Conservation (phyloP, 37 sponge, comb jelly and placozoan species). For the Cliona cf. orientalis region DNA sequence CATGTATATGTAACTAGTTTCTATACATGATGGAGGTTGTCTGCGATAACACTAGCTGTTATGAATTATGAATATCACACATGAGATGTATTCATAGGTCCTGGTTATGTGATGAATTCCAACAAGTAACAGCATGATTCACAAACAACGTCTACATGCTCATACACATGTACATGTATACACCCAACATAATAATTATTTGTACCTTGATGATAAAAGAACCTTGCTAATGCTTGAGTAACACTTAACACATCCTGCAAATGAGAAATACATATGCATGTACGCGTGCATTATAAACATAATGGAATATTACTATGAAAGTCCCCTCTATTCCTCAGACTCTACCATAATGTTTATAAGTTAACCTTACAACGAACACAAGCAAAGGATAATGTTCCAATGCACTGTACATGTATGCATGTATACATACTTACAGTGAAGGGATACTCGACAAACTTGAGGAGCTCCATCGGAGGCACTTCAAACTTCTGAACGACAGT, state of each 20-base stretch:
- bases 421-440: slow-evolving; percentile 51
- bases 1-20: too few relatives aligned
- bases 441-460: slow-evolving; percentile 74
- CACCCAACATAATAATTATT: background rate
- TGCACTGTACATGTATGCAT: background rate
- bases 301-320: background rate
- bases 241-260: slow-evolving; percentile 64
- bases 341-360: background rate
- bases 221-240: slow-evolving; percentile 36
- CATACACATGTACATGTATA: background rate
- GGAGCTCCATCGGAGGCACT: slow-evolving; percentile 61
- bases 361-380: too few relatives aligned
- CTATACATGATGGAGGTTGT: too few relatives aligned
- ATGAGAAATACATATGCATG: background rate
- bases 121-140: too few relatives aligned
- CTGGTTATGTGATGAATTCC: too few relatives aligned
- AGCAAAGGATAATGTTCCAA: background rate
- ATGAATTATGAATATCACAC: too few relatives aligned
- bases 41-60: too few relatives aligned
- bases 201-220: slow-evolving; percentile 47
- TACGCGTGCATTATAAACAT: background rate
- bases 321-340: background rate
- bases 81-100: too few relatives aligned
- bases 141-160: too few relatives aligned
- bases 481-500: slow-evolving; percentile 44